Percentiles rank a stretch among this genome's conserved stretches.
phyloP scores from a whole-genome alignment of 1,140 invertebrate genomes.

The Drosophila equinoxialis region DNA sequence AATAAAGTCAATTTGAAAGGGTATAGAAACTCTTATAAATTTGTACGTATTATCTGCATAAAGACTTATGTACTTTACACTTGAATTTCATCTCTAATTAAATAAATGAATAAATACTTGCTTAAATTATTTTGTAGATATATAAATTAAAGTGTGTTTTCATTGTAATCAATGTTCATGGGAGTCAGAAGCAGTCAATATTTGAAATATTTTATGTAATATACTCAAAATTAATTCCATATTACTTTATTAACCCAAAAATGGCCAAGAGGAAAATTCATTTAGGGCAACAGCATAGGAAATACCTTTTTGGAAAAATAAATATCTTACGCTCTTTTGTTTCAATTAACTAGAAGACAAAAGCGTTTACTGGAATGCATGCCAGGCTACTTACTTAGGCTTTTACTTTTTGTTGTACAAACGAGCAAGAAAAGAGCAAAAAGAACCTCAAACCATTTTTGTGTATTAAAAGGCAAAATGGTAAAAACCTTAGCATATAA shows the following conservation, averaged over 20 bases:
- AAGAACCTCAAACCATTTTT: constrained; percentile 2
- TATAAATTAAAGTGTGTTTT: neutral
- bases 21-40: too few relatives aligned
- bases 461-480: constrained; percentile 51
- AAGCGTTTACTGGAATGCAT: constrained; percentile 11
- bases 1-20: too few relatives aligned
- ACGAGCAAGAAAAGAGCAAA: constrained; percentile 23
- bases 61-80: neutral
- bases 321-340: constrained; percentile 49
- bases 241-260: constrained; percentile 52
- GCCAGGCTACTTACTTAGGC: constrained; percentile 39
- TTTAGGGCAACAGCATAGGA: constrained; percentile 1
- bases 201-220: constrained; percentile 55
- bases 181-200: constrained; percentile 29
- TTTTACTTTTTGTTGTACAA: constrained; percentile 39
- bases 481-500: constrained; percentile 42
- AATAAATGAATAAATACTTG: neutral
- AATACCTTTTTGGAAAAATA: constrained; percentile 32
- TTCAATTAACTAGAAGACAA: constrained; percentile 59
- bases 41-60: too few relatives aligned
- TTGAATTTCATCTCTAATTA: neutral
- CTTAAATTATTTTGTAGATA: neutral
- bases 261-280: constrained; percentile 22
- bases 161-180: constrained; percentile 28
- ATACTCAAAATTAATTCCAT: constrained; percentile 59